Conservation (phyloP, 2,113 vertebrate genomes). For the Amphiprion ocellaris region DNA sequence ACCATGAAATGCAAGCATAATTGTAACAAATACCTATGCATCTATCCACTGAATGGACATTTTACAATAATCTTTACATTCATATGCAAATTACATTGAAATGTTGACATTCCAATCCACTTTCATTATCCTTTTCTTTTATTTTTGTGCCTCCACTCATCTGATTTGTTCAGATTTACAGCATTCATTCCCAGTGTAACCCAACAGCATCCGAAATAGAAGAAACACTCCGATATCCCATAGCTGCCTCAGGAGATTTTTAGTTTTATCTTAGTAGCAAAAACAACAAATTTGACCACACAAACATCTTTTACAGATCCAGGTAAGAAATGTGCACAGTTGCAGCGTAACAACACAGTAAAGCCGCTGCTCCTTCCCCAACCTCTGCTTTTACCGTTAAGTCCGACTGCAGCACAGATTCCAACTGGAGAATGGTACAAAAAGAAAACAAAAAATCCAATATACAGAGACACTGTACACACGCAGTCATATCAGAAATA, state of each 20-base stretch:
- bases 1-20: too few species aligned
- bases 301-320: constrained; percentile 66
- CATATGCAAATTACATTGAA: too few species aligned
- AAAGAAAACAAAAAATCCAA: constrained; percentile 41
- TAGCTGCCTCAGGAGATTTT: constrained; percentile 22
- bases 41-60: too few species aligned
- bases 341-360: constrained; percentile 17
- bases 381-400: constrained; percentile 25
- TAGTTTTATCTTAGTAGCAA: constrained; percentile 65
- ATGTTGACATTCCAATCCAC: too few species aligned
- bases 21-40: too few species aligned
- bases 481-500: constrained; percentile 42
- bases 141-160: too few species aligned
- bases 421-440: constrained; percentile 47
- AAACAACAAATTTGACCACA: constrained; percentile 73
- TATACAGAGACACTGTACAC: constrained; percentile 60
- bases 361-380: constrained; percentile 16
- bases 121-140: too few species aligned
- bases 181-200: too few species aligned
- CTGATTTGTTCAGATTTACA: too few species aligned
- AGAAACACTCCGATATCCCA: constrained; percentile 22
- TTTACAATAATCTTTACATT: too few species aligned
- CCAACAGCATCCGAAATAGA: neutral
- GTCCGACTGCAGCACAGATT: constrained; percentile 9
- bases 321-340: constrained; percentile 45